phyloP scores from a whole-genome alignment of 2,888 invertebrate species.

The Tetranychus truncatus region DNA sequence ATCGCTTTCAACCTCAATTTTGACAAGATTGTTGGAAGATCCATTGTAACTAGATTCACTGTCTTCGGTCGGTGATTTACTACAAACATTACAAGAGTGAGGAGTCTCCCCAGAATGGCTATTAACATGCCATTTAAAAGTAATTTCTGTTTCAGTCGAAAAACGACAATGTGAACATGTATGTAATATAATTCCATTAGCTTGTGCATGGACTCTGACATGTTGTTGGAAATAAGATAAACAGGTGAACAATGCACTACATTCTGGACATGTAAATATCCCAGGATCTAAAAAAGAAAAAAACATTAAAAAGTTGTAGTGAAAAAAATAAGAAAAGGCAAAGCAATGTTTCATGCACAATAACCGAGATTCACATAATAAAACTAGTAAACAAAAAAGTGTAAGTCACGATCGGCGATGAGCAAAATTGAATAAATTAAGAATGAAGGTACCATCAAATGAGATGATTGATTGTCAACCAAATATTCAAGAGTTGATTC shows the following conservation, averaged over 20 bases:
- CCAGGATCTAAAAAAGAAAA: constrained; percentile 12
- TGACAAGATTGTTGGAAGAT: constrained; percentile 6
- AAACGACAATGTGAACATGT: constrained; percentile 38
- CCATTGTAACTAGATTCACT: constrained; percentile 3
- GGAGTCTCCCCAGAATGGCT: constrained; percentile 25
- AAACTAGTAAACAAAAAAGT: too few species aligned
- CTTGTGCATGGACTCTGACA: constrained; percentile 20
- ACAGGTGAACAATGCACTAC: constrained; percentile 21
- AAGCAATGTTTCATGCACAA: not conserved
- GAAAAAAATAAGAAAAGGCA: not conserved
- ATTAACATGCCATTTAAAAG: constrained; percentile 21
- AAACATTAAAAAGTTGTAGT: not conserved
- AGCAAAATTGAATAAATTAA: too few species aligned
- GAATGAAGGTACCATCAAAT: too few species aligned
- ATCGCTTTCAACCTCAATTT: constrained; percentile 18
- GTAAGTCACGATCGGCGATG: too few species aligned
- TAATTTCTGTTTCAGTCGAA: constrained; percentile 16
- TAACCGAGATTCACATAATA: too few species aligned
- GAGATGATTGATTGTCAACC: too few species aligned
- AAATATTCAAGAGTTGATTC: too few species aligned
- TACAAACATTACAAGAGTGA: constrained; percentile 25
- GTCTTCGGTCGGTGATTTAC: not conserved
- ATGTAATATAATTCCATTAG: constrained; percentile 18
- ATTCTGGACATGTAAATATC: constrained; percentile 22
- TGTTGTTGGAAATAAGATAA: constrained; percentile 22